These are phyloP conservation scores for Euproctis similis DNA, from an alignment of 2,888 invertebrate genomes.

Conservation along the genomic window DNA sequence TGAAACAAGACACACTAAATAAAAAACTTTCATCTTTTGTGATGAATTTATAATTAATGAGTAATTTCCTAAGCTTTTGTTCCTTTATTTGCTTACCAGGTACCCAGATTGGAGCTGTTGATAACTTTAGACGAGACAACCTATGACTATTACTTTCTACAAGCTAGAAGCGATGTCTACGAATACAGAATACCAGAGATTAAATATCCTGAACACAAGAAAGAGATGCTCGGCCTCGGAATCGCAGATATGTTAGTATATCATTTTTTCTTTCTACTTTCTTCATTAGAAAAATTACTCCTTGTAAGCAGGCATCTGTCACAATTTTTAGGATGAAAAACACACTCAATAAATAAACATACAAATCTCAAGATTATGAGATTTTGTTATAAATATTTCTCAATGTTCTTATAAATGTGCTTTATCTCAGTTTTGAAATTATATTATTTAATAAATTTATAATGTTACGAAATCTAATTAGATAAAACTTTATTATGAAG, in stretches of 20 bases:
- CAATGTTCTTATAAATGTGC: no score
- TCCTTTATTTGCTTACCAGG: conserved; percentile 35
- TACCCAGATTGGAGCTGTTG: conserved; percentile 77
- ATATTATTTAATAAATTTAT: no score
- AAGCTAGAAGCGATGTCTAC: conserved; percentile 87
- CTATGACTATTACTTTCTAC: conserved; percentile 90
- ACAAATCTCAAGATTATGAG: no score
- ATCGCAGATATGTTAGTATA: conserved; percentile 90
- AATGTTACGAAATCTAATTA: no score
- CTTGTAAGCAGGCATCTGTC: no score
- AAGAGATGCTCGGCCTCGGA: conserved; percentile 87
- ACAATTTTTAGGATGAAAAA: no score
- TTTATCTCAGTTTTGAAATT: no score
- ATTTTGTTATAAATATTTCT: not conserved
- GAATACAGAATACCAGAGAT: conserved; percentile 87
- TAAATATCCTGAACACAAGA: conserved; percentile 84
- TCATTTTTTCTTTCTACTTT: no score
- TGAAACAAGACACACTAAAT: not conserved
- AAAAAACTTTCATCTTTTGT: not conserved
- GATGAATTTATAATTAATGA: not conserved
- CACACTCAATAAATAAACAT: no score
- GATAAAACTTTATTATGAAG: no score
- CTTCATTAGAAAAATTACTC: no score
- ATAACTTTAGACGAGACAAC: conserved; percentile 82
- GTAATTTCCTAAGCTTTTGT: no score